phyloP scores from a whole-genome alignment of 2,888 invertebrate species.

The Brachyptera putata region DNA sequence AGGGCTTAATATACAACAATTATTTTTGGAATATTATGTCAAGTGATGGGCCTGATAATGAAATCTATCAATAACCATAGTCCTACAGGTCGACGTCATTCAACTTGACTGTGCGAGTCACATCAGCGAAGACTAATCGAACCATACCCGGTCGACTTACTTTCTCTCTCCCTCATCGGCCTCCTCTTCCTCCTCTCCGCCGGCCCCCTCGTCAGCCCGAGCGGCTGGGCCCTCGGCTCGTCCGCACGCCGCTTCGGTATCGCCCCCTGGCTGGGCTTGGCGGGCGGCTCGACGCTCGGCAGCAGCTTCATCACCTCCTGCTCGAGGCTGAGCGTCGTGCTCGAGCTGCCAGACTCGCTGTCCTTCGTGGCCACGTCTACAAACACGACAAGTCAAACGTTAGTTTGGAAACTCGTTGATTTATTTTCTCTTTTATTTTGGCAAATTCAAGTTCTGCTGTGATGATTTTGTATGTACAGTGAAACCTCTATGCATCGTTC shows the following conservation, averaged over 20 bases:
- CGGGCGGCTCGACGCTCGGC: slow-evolving; percentile 35
- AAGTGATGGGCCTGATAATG: too few species aligned
- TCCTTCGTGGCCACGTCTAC: slow-evolving; percentile 42
- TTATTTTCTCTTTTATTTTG: background rate
- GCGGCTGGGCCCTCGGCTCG: background rate
- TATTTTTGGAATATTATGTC: too few species aligned
- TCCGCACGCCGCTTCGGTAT: slow-evolving; percentile 30
- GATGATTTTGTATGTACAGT: background rate
- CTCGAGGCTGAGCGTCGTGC: slow-evolving; percentile 46
- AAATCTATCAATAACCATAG: too few species aligned
- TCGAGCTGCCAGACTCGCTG: slow-evolving; percentile 51
- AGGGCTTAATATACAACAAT: too few species aligned
- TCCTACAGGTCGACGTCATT: too few species aligned
- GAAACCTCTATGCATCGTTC: too few species aligned
- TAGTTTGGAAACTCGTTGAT: background rate
- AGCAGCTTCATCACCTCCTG: slow-evolving; percentile 51
- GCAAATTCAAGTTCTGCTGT: background rate
- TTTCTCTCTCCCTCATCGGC: too few species aligned
- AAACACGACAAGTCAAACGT: background rate
- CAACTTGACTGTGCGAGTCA: too few species aligned
- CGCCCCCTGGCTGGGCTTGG: slow-evolving; percentile 30
- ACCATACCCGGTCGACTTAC: too few species aligned
- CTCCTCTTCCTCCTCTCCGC: too few species aligned
- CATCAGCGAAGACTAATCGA: too few species aligned
- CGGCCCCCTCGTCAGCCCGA: background rate